Evolutionary conservation across 2,888 invertebrate genomes (phyloP).

Genomic region (Ichneumoninae sp.): DNA sequence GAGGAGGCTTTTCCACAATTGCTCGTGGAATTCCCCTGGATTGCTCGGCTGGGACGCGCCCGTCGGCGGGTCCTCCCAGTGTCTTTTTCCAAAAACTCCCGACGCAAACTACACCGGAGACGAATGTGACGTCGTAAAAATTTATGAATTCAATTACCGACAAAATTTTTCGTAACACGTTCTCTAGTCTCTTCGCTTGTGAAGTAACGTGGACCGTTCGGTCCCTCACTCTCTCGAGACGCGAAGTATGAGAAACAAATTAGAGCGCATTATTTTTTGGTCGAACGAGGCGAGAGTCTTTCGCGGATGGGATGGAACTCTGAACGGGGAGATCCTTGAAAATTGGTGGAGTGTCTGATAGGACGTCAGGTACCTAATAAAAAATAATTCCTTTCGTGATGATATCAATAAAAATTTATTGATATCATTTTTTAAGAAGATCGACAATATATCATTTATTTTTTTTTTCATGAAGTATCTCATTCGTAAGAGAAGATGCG

Average conservation of each 20-base stretch:
- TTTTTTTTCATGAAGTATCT: not conserved
- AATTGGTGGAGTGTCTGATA: not conserved
- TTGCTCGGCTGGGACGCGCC: constrained; percentile 56
- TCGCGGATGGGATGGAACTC: not conserved
- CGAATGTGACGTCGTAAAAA: constrained; percentile 60
- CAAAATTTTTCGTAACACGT: constrained; percentile 23
- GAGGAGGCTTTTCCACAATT: constrained; percentile 67
- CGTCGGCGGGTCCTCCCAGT: constrained; percentile 38
- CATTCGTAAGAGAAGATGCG: not conserved
- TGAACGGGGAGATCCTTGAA: not conserved
- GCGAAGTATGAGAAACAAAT: not conserved
- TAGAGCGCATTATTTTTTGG: not conserved
- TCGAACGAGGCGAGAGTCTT: not conserved
- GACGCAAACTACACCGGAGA: constrained; percentile 39
- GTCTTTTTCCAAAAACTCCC: constrained; percentile 23
- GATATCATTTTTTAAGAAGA: too few relatives aligned
- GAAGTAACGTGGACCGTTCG: not conserved
- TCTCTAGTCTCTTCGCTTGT: constrained; percentile 13
- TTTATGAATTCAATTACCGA: constrained; percentile 62
- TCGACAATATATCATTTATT: not conserved
- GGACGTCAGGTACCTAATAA: not conserved
- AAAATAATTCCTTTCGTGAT: not conserved
- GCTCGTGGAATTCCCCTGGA: constrained; percentile 65
- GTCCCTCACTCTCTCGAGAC: not conserved
- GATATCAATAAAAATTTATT: too few relatives aligned